A percentile compares a stretch with the other conserved stretches of the same genome.
Conservation (phyloP, 1,140 invertebrate genomes). For the Maniola jurtina region DNA sequence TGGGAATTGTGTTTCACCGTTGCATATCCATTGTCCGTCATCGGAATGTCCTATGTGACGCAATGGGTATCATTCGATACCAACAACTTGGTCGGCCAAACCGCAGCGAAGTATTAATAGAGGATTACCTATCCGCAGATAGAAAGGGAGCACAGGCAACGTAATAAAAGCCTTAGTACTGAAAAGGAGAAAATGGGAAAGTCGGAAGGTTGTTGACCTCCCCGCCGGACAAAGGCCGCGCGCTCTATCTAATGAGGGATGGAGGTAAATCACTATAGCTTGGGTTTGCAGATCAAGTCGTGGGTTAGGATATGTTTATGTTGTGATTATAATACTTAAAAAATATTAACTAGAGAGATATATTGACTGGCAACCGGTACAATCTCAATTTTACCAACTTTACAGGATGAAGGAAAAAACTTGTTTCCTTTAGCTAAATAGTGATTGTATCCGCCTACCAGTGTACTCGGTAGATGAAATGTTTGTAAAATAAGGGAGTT, state of each 20-base stretch:
- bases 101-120: constrained; percentile 60
- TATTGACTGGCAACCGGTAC: too few species aligned
- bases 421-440: too few species aligned
- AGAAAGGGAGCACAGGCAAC: constrained; percentile 33
- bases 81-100: constrained; percentile 56
- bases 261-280: constrained; percentile 14
- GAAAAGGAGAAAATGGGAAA: constrained; percentile 34
- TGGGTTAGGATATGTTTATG: background rate
- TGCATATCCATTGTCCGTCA: constrained; percentile 49
- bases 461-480: too few species aligned
- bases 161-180: constrained; percentile 31
- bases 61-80: constrained; percentile 66
- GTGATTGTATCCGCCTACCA: too few species aligned
- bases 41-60: constrained; percentile 62
- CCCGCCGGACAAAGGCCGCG: constrained; percentile 22
- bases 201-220: constrained; percentile 25
- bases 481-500: too few species aligned
- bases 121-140: constrained; percentile 42
- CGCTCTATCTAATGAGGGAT: constrained; percentile 21
- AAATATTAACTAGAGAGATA: too few species aligned
- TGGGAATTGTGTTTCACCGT: constrained; percentile 12
- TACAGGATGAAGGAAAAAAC: too few species aligned
- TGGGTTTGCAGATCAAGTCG: constrained; percentile 5
- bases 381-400: too few species aligned
- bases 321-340: too few species aligned